Base-by-base conservation (phyloP, 92 coral and sea anemone species). In the Palythoa grandiflora region DNA sequence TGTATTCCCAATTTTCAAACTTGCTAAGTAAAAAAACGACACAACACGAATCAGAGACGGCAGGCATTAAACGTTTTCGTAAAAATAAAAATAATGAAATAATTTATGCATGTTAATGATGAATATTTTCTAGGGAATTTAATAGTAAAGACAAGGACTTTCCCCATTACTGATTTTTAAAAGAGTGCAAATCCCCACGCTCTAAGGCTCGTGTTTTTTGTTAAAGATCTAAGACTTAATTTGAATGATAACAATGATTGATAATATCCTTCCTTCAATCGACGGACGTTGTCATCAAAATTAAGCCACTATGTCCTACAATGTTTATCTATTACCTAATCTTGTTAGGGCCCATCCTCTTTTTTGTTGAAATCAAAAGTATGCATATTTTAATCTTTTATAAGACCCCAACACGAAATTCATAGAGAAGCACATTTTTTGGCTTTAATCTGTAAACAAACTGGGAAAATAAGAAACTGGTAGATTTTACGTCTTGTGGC, bases 341-440 rank as follows among this genome's bases (percentile, higher is more conserved):
- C 40, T 2, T 12, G 2, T 3, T 81, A 14, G 11, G 75, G 75
- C 9, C 66, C 57, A 66, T 65, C 61, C 28, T 60, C 86, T 39
- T 21, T 47, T 80, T 40, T 65, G 28, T 68, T 81, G 60, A 44
- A 81, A 47, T 38, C 75, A 66, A 81, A 76, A 65, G 13, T 65
- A 81, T 81, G 86, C 86, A 81, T 81, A 81, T 81, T 81, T 81
- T 39, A 66, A 66, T 68, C 71, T 66, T 21, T 61, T 38, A 48
- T 50, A 40, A 70, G 36, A 17, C 74, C 19, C 9, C n/a, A 47
- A 40, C 36, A 48, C 17, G 38, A 66, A 50, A 7, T 48, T 35
- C 19, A 5, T 10, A 53, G 40, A 40, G 37, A 6, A 16, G 15
- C 60, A 47, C 19, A 40, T 68, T 68, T 81, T 65, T 8, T 77